Conservation (phyloP, 2,888 invertebrate species). For the Achlya flavicornis region DNA sequence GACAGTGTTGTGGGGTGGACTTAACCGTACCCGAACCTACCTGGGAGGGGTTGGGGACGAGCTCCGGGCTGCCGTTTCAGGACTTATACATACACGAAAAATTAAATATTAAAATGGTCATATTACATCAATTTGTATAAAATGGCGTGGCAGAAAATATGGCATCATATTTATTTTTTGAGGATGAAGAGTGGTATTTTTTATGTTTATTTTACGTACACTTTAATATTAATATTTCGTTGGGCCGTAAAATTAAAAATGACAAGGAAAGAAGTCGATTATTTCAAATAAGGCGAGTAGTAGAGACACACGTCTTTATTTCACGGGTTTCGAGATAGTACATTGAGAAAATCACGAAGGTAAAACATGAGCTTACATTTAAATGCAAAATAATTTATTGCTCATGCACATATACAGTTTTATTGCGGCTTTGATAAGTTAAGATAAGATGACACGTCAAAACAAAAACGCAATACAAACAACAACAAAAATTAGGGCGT, state of each 20-base stretch:
- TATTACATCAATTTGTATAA: background rate
- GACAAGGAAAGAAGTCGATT: no score
- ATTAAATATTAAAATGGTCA: conserved; percentile 13
- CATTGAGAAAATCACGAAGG: conserved; percentile 2
- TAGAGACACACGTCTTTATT: background rate
- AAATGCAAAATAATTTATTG: conserved; percentile 1
- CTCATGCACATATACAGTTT: background rate
- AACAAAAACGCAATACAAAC: background rate
- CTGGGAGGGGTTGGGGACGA: conserved; percentile 10
- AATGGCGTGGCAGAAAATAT: background rate
- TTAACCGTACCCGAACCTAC: conserved; percentile 46
- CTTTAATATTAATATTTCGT: background rate
- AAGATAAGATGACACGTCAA: background rate
- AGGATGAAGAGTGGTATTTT: background rate
- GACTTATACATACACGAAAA: conserved; percentile 11
- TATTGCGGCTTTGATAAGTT: conserved; percentile 2
- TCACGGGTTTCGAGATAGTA: background rate
- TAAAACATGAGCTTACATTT: background rate
- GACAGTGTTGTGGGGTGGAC: conserved; percentile 67
- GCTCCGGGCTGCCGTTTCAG: conserved; percentile 12
- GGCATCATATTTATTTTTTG: background rate
- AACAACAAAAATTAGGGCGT: background rate
- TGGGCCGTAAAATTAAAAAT: background rate
- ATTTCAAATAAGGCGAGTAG: background rate
- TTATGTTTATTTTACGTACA: background rate